Conservation (phyloP, 2,113 vertebrate species). For the Anarhynchus alexandrinus region DNA sequence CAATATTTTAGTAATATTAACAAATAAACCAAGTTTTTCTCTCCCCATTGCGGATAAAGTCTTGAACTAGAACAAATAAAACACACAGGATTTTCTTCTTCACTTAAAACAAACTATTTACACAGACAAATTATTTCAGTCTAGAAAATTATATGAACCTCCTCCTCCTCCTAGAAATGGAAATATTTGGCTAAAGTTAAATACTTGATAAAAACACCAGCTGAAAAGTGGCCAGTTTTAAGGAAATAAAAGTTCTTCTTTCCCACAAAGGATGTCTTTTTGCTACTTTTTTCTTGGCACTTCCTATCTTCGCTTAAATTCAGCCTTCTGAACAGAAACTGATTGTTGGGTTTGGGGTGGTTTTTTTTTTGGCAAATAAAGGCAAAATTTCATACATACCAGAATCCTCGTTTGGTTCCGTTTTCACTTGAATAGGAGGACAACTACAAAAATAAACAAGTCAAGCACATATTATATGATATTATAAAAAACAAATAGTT, state of each 20-base stretch:
- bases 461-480: neutral
- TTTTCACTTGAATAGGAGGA: conserved; percentile 75
- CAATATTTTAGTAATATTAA: neutral
- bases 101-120: neutral
- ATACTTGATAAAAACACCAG: neutral
- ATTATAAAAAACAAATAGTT: neutral
- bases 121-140: neutral
- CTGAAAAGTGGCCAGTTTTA: neutral
- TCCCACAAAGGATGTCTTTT: neutral
- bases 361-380: neutral
- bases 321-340: neutral
- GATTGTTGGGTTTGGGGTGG: neutral
- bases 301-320: neutral
- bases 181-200: neutral
- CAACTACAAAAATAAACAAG: conserved; percentile 60
- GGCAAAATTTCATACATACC: conserved; percentile 62
- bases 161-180: neutral
- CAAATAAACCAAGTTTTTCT: neutral
- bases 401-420: conserved; percentile 71
- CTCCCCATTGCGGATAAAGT: neutral
- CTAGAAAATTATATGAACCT: neutral
- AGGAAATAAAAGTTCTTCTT: neutral
- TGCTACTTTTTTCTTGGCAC: neutral
- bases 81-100: neutral
- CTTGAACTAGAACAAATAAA: neutral